Base-by-base conservation (phyloP, 2,113 vertebrate species). In the Nothoprocta perdicaria region DNA sequence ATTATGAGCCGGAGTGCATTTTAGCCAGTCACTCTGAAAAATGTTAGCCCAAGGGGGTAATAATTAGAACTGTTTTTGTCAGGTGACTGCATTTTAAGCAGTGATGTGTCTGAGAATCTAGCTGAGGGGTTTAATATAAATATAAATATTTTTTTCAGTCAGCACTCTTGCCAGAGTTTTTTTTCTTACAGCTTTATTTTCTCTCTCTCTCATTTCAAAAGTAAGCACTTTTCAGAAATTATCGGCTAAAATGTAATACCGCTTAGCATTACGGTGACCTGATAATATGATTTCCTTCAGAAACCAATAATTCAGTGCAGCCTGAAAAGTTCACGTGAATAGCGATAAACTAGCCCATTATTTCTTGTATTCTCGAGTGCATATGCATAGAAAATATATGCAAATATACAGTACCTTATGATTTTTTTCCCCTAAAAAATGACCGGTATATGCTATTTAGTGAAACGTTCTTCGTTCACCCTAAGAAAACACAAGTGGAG, bases 151-250 rank as follows among this genome's bases (percentile, higher is more conserved):
- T 98, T 98, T 98, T 98, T 80, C 97, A 97, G 96, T 98, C 98
- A 98, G 97, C 97, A 97, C 93, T 97, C 95, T 97, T 95, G 93
- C 95, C 96, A 96, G 92, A 87, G 89, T 48, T 43, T 43, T 43
- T 97, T 95, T 97, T 96, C 96, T 95, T 95, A 97, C 82, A 48
- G 40, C 60, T 86, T 97, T 97, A 96, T 19, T 86, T 95, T 97
- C 96, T 87, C 96, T 97, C 96, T 19, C 84, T 95, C 97, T 96
- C 98, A 92, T 98, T 98, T 95, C 97, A 95, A 98, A 98, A 98
- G 98, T 98, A 98, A 98, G 98, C 98, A 98, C 95, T 98, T 99
- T 98, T 97, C 96, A 97, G 95, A 98, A 98, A 98, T 99, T 98
- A 98, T 98, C 98, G 97, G 95, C 96, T 98, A 97, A 98, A 98